phyloP scores from a whole-genome alignment of 2,113 vertebrate genomes.

The Protobothrops flavoviridis region DNA sequence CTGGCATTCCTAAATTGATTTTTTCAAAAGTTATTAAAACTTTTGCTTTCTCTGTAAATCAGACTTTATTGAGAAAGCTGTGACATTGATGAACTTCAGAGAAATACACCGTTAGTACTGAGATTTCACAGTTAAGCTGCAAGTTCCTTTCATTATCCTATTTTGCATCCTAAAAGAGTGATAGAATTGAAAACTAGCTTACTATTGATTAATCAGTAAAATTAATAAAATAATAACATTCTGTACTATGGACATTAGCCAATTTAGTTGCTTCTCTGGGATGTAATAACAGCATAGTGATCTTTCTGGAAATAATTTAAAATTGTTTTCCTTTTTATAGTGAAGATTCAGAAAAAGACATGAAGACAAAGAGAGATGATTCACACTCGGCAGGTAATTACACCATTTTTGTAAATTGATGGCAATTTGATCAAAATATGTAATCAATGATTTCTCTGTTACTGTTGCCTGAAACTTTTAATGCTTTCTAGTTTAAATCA shows the following conservation, averaged over 20 bases:
- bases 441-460: not conserved
- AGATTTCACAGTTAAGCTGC: not conserved
- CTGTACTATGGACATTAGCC: not conserved
- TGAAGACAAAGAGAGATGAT: constrained; percentile 93
- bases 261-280: not conserved
- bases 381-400: constrained; percentile 87
- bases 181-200: not conserved
- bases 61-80: not conserved
- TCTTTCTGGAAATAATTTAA: not conserved
- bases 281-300: not conserved
- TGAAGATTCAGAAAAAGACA: constrained; percentile 95
- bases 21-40: not conserved
- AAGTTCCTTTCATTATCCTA: not conserved
- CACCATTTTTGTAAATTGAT: not conserved
- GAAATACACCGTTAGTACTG: not conserved
- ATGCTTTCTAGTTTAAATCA: not conserved
- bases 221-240: not conserved
- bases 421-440: not conserved
- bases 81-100: not conserved
- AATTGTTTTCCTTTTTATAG: constrained; percentile 67
- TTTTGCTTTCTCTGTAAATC: not conserved
- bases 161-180: not conserved
- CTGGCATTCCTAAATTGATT: accelerated
- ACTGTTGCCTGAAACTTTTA: not conserved
- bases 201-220: not conserved